Evolutionary conservation across 2,888 invertebrate species (phyloP), one percentile per base, ranked within the genome.

Genomic region (Protodeltote pygarga): DNA sequence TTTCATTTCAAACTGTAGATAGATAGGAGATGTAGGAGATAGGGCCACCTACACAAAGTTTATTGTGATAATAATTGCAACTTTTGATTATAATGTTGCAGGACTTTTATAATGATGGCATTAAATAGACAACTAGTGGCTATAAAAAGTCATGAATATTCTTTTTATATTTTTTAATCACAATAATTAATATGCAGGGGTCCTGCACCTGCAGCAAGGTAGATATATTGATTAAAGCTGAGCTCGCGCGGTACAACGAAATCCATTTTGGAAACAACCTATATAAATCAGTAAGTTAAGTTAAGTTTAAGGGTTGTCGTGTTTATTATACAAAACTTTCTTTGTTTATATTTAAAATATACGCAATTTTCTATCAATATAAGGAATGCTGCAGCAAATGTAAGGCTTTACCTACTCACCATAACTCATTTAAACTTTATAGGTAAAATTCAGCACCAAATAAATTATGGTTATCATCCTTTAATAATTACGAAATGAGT

Each of bases 391-490:
- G 37, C 17, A 41, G 29, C 25, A 41, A 41, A 41, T 20, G n/a
- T 47, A 34, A 34, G 23, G 40, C 29, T 53, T 37, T 15, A 10
- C 21, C 34, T 8, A 5, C 9, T 14, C 31, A 35, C 21, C 52
- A 40, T 41, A 60, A 59, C 53, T 58, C 57, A 39, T 25, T 10
- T 27, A 41, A 31, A 32, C 8, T 35, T 51, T 31, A 27, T 34
- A n/a, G n/a, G n/a, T n/a, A 37, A 40, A 47, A 34, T 25, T 44
- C 37, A 55, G 50, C 51, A 55, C 42, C 37, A 57, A 58, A 24
- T 33, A 34, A 31, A 27, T 28, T 35, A 10, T 34, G 23, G 15
- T 35, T 32, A 24, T 39, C 25, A 34, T 14, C 10, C 55, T 11
- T 19, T 37, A 9, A 16, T 34, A 27, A 25, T 19, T 27, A 10